Conservation (phyloP, 2,888 invertebrate species). For the Archaeoteleia sp. region DNA sequence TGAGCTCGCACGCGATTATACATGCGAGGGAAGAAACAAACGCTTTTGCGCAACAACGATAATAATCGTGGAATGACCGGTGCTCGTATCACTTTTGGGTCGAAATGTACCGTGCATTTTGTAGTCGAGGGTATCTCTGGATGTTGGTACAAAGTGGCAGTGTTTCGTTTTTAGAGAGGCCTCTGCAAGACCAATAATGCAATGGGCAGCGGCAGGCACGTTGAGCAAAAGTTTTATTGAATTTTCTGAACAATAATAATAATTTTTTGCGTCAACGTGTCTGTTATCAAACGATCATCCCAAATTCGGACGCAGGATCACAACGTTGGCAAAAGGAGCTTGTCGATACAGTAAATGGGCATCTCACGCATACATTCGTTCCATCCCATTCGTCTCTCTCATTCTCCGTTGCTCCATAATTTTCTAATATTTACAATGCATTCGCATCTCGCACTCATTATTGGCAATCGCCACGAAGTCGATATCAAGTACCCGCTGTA, state of each 20-base stretch:
- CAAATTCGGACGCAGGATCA: constrained; percentile 16
- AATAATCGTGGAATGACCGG: constrained; percentile 25
- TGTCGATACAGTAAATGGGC: too few species aligned
- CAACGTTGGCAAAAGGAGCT: constrained; percentile 34
- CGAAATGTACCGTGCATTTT: constrained; percentile 29
- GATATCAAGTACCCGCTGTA: constrained; percentile 46
- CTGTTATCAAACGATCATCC: constrained; percentile 23
- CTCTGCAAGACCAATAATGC: constrained; percentile 24
- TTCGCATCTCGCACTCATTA: constrained; percentile 29
- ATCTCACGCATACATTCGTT: constrained; percentile 32
- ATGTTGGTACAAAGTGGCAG: constrained; percentile 68
- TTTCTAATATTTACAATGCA: constrained; percentile 62
- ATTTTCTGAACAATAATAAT: constrained; percentile 44
- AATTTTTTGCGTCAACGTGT: constrained; percentile 47
- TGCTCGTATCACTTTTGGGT: constrained; percentile 39
- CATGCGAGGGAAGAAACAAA: constrained; percentile 37
- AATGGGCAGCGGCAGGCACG: constrained; percentile 49
- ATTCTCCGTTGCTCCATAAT: constrained; percentile 54
- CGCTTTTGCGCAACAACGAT: constrained; percentile 6
- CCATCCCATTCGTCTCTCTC: constrained; percentile 42
- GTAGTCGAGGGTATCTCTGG: constrained; percentile 32
- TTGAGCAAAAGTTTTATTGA: constrained; percentile 46
- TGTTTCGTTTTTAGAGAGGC: constrained; percentile 58
- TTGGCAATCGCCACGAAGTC: constrained; percentile 44
- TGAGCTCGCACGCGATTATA: constrained; percentile 43